Base-by-base conservation (phyloP, 1,140 invertebrate genomes). In the Hycleus cichorii region DNA sequence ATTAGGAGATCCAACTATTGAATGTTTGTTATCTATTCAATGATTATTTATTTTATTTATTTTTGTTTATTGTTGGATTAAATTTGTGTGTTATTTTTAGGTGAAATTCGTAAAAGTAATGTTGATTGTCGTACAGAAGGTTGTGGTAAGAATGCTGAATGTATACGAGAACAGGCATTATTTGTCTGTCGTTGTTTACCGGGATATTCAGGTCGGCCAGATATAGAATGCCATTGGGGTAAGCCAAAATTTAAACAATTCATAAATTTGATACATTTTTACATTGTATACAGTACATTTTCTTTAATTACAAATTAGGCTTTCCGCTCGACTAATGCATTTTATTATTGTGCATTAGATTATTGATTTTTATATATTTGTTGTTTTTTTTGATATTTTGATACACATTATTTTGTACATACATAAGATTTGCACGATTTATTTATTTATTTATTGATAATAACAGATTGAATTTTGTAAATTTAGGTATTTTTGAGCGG, bases 181-280 rank as follows among this genome's bases (percentile, higher is more conserved):
- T 93, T 91, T 74, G 83, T 87, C 8, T 95, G 91, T 74, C 80
- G 85, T 66, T 93, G 90, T 77, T 81, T 83, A 45, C 81, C 83
- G 38, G 87, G 87, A 62, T 88, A 83, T 51, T 81, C 79, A 69
- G 88, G 88, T 64, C 81, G 84, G 64, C 85, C 88, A 18, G 82
- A 87, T 63, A 77, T 85, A 60, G 85, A 87, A 64, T 91, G 88
- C 75, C 79, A 77, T 46, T 82, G 84, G 81, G 90, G 91, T 94
- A 85, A 86, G 85, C 83, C 65, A 50, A 27, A 39, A 57, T 46
- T 48, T 40, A 11, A 51, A 8, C n/a, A 24, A 43, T n/a, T 18
- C 4, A 24, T 25, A 39, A 3, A 51, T 54, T 4, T 18, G 18
- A 53, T 42, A 63, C 57, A 64, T 44, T 55, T 47, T 55, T 54